Evolutionary conservation across 2,797 vertebrate species (phyloP).

Genomic region (Echeneis naucrates): DNA sequence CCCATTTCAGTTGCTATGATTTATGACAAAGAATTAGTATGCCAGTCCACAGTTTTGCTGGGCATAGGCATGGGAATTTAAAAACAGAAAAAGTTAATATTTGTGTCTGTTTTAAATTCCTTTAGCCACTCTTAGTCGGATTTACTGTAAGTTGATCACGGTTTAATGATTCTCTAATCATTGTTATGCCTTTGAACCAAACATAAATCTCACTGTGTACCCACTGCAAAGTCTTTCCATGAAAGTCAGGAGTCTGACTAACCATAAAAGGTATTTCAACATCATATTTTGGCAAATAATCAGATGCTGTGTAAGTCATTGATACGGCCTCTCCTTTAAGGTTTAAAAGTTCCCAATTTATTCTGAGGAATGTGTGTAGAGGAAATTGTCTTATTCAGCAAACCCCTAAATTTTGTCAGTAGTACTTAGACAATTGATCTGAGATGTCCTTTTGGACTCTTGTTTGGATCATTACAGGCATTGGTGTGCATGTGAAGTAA

Average conservation of each 20-base stretch:
- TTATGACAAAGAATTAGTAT: slow-evolving; percentile 26
- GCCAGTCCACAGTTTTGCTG: neutral
- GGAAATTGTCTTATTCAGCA: slow-evolving; percentile 15
- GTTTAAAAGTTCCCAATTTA: slow-evolving; percentile 51
- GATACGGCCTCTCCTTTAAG: slow-evolving; percentile 24
- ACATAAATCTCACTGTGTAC: slow-evolving; percentile 68
- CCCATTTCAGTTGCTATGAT: slow-evolving; percentile 27
- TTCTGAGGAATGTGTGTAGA: slow-evolving; percentile 42
- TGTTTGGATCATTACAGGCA: no score
- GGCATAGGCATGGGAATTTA: slow-evolving; percentile 27
- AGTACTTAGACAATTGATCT: no score
- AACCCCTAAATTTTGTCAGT: neutral
- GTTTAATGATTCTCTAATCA: slow-evolving; percentile 59
- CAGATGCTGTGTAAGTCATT: slow-evolving; percentile 25
- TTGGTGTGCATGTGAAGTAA: no score
- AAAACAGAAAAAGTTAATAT: slow-evolving; percentile 35
- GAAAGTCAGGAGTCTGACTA: slow-evolving; percentile 43
- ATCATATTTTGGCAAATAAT: slow-evolving; percentile 64
- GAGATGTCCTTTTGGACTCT: neutral
- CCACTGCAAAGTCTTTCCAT: slow-evolving; percentile 41
- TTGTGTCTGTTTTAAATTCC: slow-evolving; percentile 38
- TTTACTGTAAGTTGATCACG: slow-evolving; percentile 51
- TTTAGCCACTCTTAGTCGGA: slow-evolving; percentile 23
- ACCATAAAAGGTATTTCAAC: slow-evolving; percentile 70
- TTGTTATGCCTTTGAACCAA: slow-evolving; percentile 43